Base-by-base conservation (phyloP, 2,797 vertebrate genomes). In the Chrosomus eos region DNA sequence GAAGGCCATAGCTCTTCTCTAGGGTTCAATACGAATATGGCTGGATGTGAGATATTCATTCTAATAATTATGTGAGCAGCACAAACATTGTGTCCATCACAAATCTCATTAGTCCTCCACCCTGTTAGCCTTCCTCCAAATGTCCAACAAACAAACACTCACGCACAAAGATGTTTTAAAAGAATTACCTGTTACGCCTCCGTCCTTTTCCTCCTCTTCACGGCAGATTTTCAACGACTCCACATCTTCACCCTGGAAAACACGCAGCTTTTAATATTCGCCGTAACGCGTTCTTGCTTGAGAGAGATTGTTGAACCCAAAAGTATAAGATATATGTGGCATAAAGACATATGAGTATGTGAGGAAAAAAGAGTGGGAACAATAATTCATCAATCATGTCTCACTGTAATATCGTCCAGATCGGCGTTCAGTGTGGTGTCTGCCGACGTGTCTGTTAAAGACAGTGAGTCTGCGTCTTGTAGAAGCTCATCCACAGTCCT, bases 401-500 rank as follows among this genome's bases (percentile, higher is more conserved):
- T 94, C 89, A 96, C 95, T 87, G 90, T 82, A 13, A 83, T 82
- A 19, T 94, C 89, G 0, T 90, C 92, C 82, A 90, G 90, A 51
- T 95, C 92, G n/a, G 64, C 48, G 8, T 77, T 77, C 26, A 83
- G 53, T 67, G 88, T 82, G 67, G 80, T 74, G 28, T 91, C 91
- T 53, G 85, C 10, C 10, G 74, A 84, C 38, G 74, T 85, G 78
- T 93, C 93, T 67, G 88, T 45, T 77, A 91, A 80, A 81, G 89
- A 91, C 36, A 86, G 86, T 13, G 89, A 81, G 80, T 95, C 93
- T 40, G 3, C 7, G 71, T 95, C 95, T 64, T 45, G 75, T 36
- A 94, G 88, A 23, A 94, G 88, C 62, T 95, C 93, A 7, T 95
- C 95, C 58, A 70, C 92, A 80, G 86, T 73, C 75, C 95, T 96